A percentile compares a stretch with the other conserved stretches of the same genome.
Conservation (phyloP, 2,113 vertebrate species). For the Typhlomys cinereus region DNA sequence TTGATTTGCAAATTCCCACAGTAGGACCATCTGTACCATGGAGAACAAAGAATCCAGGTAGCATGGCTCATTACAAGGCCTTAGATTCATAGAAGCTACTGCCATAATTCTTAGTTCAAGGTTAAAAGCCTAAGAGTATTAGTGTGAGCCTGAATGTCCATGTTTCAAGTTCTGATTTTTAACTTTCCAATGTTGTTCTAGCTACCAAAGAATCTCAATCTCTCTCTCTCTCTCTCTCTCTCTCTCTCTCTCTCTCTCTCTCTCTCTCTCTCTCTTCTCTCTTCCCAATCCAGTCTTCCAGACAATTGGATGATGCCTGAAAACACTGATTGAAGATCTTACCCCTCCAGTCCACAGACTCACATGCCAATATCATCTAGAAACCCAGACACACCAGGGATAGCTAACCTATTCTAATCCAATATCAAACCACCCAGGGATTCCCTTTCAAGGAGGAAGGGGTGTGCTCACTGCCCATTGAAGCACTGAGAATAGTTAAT, state of each 20-base stretch:
- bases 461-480: not conserved
- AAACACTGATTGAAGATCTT: not conserved
- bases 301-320: not conserved
- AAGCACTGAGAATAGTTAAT: not conserved
- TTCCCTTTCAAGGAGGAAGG: not conserved
- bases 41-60: not conserved
- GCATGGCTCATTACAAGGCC: not conserved
- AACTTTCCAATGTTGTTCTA: not conserved
- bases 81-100: not conserved
- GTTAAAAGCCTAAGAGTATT: not conserved
- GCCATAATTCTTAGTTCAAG: not conserved
- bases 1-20: not conserved
- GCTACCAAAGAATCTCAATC: not conserved
- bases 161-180: not conserved
- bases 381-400: not conserved
- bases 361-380: not conserved
- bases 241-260: too few species aligned
- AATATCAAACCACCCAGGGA: not conserved
- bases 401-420: not conserved
- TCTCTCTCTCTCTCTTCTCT: too few species aligned
- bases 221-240: too few species aligned
- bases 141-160: not conserved
- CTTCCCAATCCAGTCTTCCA: not conserved
- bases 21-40: not conserved
- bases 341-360: not conserved